Conservation (phyloP, 2,888 invertebrate genomes). For the Polymixis flavicincta region DNA sequence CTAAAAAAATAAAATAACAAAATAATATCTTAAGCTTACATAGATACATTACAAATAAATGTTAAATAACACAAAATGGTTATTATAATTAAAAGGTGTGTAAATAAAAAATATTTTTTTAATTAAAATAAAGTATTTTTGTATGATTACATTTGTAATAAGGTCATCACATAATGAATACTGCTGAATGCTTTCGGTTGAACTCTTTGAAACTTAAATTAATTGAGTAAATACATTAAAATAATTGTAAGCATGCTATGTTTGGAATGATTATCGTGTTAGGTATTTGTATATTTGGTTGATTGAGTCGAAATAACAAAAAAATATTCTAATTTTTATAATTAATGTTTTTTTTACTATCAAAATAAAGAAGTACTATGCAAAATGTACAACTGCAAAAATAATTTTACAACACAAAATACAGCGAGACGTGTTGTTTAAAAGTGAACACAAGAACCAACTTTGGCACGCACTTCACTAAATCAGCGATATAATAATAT, state of each 20-base stretch:
- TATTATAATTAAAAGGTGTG: constrained; percentile 24
- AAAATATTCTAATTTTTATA: background rate
- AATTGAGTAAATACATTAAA: constrained; percentile 41
- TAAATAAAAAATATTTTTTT: constrained; percentile 63
- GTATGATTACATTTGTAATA: constrained; percentile 57
- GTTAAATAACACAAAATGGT: constrained; percentile 35
- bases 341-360: background rate
- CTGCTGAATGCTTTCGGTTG: constrained; percentile 65
- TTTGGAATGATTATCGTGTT: constrained; percentile 61
- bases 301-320: constrained; percentile 4
- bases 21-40: constrained; percentile 28
- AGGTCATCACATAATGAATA: constrained; percentile 71
- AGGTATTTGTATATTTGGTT: constrained; percentile 21
- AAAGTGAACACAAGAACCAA: constrained; percentile 29
- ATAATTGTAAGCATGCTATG: constrained; percentile 15
- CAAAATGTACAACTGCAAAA: background rate
- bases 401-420: constrained; percentile 14
- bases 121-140: constrained; percentile 67
- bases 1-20: constrained; percentile 47
- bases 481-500: constrained; percentile 5
- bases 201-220: constrained; percentile 62
- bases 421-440: constrained; percentile 3
- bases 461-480: constrained; percentile 47
- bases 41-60: constrained; percentile 43
- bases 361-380: background rate